Percentiles rank a stretch among this genome's conserved stretches.
Evolutionary conservation across 1,140 invertebrate genomes (phyloP).

Genomic region (Potamilus streckersoni): DNA sequence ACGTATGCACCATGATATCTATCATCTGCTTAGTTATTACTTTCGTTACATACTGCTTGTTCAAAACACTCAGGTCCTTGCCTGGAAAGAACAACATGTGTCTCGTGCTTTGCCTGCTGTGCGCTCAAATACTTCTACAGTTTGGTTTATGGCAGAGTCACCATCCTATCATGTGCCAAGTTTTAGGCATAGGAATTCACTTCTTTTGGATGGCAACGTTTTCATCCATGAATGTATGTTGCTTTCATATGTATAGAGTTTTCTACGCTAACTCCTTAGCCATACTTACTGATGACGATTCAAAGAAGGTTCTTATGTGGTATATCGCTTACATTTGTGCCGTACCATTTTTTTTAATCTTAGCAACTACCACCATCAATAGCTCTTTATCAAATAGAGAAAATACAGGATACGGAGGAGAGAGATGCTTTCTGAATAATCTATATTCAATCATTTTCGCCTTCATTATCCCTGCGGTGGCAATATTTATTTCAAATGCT

Average conservation of each 20-base stretch:
- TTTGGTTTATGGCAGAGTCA: slow-evolving; percentile 22
- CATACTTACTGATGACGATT: neutral
- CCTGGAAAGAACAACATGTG: slow-evolving; percentile 51
- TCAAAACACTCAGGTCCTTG: slow-evolving; percentile 39
- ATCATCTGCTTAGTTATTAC: slow-evolving; percentile 37
- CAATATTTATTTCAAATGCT: slow-evolving; percentile 9
- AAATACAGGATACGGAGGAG: slow-evolving; percentile 4
- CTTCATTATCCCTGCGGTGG: slow-evolving; percentile 7
- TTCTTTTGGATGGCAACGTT: slow-evolving; percentile 29
- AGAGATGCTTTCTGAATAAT: slow-evolving; percentile 28
- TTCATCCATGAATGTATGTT: slow-evolving; percentile 37
- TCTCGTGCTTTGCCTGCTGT: slow-evolving; percentile 35
- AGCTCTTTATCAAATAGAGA: slow-evolving; percentile 1
- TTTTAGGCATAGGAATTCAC: slow-evolving; percentile 24
- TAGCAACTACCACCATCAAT: slow-evolving; percentile 1
- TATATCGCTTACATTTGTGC: slow-evolving; percentile 6
- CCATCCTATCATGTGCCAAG: slow-evolving; percentile 7
- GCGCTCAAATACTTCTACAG: slow-evolving; percentile 37
- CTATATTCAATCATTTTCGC: neutral
- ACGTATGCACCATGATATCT: slow-evolving; percentile 47
- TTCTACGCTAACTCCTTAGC: neutral
- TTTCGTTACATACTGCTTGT: slow-evolving; percentile 41
- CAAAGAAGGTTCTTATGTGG: neutral
- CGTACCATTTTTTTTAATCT: neutral
- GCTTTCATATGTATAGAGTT: slow-evolving; percentile 30